Conservation (phyloP, 2,113 vertebrate genomes). For the Ellobius talpinus region DNA sequence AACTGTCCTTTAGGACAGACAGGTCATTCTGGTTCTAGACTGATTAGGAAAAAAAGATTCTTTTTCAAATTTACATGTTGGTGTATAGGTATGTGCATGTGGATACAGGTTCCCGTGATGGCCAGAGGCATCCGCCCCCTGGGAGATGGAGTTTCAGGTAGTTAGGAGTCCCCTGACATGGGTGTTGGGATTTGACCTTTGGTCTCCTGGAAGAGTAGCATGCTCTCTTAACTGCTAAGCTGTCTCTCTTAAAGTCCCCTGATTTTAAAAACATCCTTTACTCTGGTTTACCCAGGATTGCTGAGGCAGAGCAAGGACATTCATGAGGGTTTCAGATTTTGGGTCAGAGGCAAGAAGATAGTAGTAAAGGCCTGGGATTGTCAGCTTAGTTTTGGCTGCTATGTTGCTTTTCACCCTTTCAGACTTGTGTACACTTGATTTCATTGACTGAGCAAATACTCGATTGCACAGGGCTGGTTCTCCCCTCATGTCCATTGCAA, state of each 20-base stretch:
- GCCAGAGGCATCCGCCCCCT: background rate
- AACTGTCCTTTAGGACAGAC: slow-evolving; percentile 3
- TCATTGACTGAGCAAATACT: background rate
- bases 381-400: background rate
- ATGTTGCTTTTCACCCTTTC: background rate
- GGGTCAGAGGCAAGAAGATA: background rate
- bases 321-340: background rate
- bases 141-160: background rate
- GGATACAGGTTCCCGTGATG: background rate
- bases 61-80: background rate
- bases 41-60: background rate
- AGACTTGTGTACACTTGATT: background rate
- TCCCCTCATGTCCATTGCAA: background rate
- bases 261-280: slow-evolving; percentile 17
- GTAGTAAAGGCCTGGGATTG: background rate
- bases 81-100: background rate
- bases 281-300: background rate
- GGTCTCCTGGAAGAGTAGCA: background rate
- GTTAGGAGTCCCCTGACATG: background rate
- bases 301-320: background rate
- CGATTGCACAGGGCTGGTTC: background rate
- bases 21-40: background rate
- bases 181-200: background rate
- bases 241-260: background rate
- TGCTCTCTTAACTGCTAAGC: background rate